Evolutionary conservation across 2,797 vertebrate genomes (phyloP), one percentile per base, ranked within the genome.

Genomic region (Falco novaeseelandiae): DNA sequence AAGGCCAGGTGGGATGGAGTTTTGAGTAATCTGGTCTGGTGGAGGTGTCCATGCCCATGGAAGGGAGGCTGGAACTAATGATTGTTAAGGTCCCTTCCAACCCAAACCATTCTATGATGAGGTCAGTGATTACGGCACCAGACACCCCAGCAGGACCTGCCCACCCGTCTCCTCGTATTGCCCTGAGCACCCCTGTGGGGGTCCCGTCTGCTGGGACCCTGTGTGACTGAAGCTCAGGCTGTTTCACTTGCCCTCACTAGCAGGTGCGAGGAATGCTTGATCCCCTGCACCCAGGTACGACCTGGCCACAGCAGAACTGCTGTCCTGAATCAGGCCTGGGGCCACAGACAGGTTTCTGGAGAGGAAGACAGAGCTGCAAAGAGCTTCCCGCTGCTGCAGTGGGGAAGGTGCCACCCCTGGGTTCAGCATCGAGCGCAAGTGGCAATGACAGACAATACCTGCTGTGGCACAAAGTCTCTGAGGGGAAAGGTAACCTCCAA

Each of bases 381-480:
- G 55, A 70, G 27, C 61, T 62, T 87, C n/a, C 34, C 22, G 10
- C 3, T 4, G 8, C 59, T 1, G 2, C 14, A 54, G 34, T 0
- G 14, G 10, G 7, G 7, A 58, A n/a, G 14, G 16, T 85, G 23
- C 51, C 1, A 1, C 63, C n/a, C 1, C 1, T 2, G 4, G 19
- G 22, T 14, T 81, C 69, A 51, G 25, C 16, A 20, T 6, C 1
- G 0, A 52, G 59, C 1, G 2, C 0, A 3, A 49, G 15, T 1
- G 2, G 22, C 58, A 82, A 65, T 58, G 32, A 25, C 18, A 54
- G 23, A 38, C 13, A 51, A 19, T 42, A 26, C 2, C 26, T 34
- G 12, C 61, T 77, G 48, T 0, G 0, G 59, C 36, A 52, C 36
- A 40, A 65, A 62, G 42, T 48, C 63, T 63, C 67, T 12, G 22